Evolutionary conservation across 2,888 invertebrate species (phyloP), one percentile per base, ranked within the genome.

Genomic region (Plagodis pulveraria): DNA sequence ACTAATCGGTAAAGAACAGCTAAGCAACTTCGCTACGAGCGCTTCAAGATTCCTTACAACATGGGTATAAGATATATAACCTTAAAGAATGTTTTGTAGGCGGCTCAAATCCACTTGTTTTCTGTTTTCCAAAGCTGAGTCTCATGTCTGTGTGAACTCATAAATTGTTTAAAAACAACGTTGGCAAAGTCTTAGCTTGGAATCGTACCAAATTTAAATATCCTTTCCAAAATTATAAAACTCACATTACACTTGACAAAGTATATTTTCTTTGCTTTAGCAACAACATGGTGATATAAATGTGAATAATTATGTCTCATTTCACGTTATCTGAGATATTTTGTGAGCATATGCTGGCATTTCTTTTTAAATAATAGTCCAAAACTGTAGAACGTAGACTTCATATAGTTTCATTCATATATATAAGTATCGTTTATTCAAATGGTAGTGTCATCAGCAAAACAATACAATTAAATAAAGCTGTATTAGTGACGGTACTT

Each of bases 191-290:
- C 74, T 76, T 71, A 67, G 72, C 71, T 88, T 90, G 89, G 88
- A 89, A 84, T 78, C 72, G 71, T 79, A 86, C 87, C 88, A 89
- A 89, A 86, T 87, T 88, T 84, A 83, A 87, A 88, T 84, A 84
- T 83, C 78, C 77, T 81, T 84, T 81, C 72, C 69, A 70, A 83
- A 83, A 83, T 84, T 77, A 81, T 86, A 84, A 85, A 84, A 78
- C 76, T 78, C 76, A 73, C 77, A 78, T 84, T 83, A 79, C 71
- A 73, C 73, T 71, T 82, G 80, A 86, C 74, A 79, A 78, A 84
- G 73, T 67, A 65, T 72, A 66, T 70, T 66, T 70, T 67, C 62
- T 51, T 50, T 58, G 56, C 56, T 49, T 64, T 41, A 47, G 47
- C 32, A 11, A 36, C 41, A 35, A 47, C 33, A 5, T 46, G 36